phyloP scores from a whole-genome alignment of 30 jellyfish, hydroid and myxozoan genomes.

The Mastigias papua region DNA sequence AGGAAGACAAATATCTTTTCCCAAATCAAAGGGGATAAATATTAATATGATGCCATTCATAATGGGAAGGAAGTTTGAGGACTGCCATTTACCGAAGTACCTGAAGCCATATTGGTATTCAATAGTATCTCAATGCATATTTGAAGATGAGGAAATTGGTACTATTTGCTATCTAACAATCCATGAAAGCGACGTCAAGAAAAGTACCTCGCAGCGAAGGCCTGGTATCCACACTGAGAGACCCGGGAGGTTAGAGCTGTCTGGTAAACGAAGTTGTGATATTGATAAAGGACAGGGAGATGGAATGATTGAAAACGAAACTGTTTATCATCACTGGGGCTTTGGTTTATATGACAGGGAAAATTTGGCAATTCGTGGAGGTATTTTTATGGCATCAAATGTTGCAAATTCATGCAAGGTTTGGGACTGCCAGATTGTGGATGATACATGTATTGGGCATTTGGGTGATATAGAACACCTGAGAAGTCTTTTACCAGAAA shows the following conservation, averaged over 20 bases:
- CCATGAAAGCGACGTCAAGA: slow-evolving; percentile 70
- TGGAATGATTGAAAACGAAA: background rate
- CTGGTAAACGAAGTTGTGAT: background rate
- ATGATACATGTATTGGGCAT: slow-evolving; percentile 54
- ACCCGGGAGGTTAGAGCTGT: slow-evolving; percentile 68
- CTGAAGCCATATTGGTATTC: slow-evolving; percentile 34
- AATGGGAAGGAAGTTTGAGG: slow-evolving; percentile 12
- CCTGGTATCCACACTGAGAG: slow-evolving; percentile 87
- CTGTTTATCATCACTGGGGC: slow-evolving; percentile 39
- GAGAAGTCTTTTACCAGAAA: slow-evolving; percentile 65
- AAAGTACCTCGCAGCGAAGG: slow-evolving; percentile 67
- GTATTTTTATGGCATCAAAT: slow-evolving; percentile 87
- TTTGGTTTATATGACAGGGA: background rate
- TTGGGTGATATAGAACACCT: slow-evolving; percentile 83
- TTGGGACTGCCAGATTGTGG: slow-evolving; percentile 68
- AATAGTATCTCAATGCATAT: background rate
- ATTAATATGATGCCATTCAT: slow-evolving; percentile 90
- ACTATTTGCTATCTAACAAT: slow-evolving; percentile 75
- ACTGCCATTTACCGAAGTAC: slow-evolving; percentile 47
- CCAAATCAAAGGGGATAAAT: slow-evolving; percentile 55
- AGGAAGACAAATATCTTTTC: too few species aligned
- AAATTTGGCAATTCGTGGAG: slow-evolving; percentile 34
- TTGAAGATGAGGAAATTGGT: slow-evolving; percentile 14
- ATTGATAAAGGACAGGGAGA: background rate
- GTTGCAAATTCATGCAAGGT: slow-evolving; percentile 67